Percentiles rank a stretch among this genome's conserved stretches.
Evolutionary conservation across 2,888 invertebrate species (phyloP).

Genomic region (Cataglyphis livida): DNA sequence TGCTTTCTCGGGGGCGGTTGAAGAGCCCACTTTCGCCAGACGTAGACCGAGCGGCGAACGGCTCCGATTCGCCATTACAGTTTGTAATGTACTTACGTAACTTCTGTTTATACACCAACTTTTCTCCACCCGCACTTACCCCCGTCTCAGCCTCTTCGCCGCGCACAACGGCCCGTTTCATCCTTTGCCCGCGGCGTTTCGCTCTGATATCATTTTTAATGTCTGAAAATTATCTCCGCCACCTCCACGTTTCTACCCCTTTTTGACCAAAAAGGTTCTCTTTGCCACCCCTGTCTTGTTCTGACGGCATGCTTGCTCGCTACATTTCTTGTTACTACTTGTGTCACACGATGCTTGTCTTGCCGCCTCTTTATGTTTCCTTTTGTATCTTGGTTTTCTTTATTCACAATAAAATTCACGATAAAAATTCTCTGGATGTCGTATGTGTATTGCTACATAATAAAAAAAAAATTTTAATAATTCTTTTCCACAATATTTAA

Average conservation of each 20-base stretch:
- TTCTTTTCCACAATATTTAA: not conserved
- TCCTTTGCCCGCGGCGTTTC: conserved; percentile 80
- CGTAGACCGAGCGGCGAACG: conserved; percentile 77
- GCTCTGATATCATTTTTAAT: conserved; percentile 84
- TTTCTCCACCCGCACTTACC: conserved; percentile 74
- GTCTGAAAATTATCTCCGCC: conserved; percentile 83
- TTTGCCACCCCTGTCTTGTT: conserved; percentile 2
- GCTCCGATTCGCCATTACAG: conserved; percentile 84
- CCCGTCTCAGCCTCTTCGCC: conserved; percentile 47
- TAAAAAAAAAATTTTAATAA: not conserved
- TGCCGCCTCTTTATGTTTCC: not conserved
- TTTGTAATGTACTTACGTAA: conserved; percentile 85
- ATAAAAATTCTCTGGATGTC: not conserved
- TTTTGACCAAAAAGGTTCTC: conserved; percentile 56
- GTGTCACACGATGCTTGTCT: not conserved
- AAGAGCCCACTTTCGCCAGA: conserved; percentile 77
- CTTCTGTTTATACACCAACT: conserved; percentile 85
- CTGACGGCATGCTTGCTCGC: not conserved
- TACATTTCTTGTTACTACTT: conserved; percentile 26
- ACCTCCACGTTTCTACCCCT: conserved; percentile 57
- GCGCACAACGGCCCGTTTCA: conserved; percentile 75
- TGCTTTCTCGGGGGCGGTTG: conserved; percentile 73
- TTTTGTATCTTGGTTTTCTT: not conserved
- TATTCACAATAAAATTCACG: not conserved
- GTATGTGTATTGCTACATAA: not conserved